Evolutionary conservation across 2,888 invertebrate species (phyloP).

Genomic region (Cordylochernes scorpioides): DNA sequence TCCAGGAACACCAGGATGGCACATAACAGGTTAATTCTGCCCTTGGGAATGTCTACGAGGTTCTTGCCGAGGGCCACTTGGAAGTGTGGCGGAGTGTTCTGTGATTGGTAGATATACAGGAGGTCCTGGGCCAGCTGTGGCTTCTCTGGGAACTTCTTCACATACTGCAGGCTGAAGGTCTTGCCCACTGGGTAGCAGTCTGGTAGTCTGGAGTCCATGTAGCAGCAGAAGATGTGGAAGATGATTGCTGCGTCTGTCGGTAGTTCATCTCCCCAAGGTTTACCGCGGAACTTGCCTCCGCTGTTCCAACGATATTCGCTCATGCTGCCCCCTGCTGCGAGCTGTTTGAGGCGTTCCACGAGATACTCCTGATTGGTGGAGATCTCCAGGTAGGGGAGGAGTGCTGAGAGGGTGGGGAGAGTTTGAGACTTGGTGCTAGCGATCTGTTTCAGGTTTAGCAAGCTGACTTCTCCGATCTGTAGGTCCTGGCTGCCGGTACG

Average conservation of each 20-base stretch:
- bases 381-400: conserved; percentile 54
- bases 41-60: too few species aligned
- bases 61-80: too few species aligned
- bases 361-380: conserved; percentile 61
- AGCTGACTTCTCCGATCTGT: conserved; percentile 31
- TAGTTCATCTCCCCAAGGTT: conserved; percentile 49
- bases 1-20: too few species aligned
- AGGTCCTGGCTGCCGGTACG: conserved; percentile 32
- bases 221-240: conserved; percentile 54
- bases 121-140: too few species aligned
- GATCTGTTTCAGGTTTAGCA: conserved; percentile 45
- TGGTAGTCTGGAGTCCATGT: conserved; percentile 51
- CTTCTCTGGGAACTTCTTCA: conserved; percentile 20
- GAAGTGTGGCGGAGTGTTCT: too few species aligned
- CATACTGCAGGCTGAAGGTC: conserved; percentile 23
- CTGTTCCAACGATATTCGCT: conserved; percentile 65
- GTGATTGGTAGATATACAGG: too few species aligned
- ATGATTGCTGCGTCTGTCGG: conserved; percentile 66
- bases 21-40: too few species aligned
- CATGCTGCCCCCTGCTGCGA: conserved; percentile 58
- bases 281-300: conserved; percentile 41
- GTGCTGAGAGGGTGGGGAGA: conserved; percentile 31
- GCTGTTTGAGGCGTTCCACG: conserved; percentile 44
- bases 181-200: conserved; percentile 24
- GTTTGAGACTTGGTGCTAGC: conserved; percentile 30